A percentile compares a stretch with the other conserved stretches of the same genome.
Evolutionary conservation across 1,140 invertebrate species (phyloP).

Genomic region (Campoletis sonorensis): DNA sequence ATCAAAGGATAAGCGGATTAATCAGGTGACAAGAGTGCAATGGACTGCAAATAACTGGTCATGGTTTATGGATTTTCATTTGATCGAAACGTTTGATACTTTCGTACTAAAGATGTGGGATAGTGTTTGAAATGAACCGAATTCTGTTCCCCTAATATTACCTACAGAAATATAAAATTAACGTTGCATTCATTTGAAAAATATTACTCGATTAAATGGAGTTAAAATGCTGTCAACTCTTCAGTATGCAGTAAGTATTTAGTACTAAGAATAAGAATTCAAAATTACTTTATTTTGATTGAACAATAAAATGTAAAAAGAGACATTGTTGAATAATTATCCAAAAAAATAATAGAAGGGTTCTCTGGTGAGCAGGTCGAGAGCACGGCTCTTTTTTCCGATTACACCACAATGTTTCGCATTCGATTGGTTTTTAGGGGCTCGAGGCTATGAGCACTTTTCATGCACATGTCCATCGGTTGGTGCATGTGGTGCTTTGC

Average conservation of each 20-base stretch:
- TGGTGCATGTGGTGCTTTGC: slow-evolving; percentile 44
- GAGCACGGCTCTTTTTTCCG: slow-evolving; percentile 3
- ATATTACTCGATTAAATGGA: neutral
- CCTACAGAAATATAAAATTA: neutral
- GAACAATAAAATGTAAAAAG: no score
- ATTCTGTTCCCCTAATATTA: neutral
- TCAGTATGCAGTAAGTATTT: no score
- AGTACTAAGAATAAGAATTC: no score
- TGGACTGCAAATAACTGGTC: slow-evolving; percentile 59
- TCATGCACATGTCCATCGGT: slow-evolving; percentile 30
- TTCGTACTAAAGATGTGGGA: slow-evolving; percentile 10
- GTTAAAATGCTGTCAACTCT: no score
- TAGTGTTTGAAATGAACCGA: slow-evolving; percentile 26
- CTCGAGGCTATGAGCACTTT: neutral
- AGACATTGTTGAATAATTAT: no score
- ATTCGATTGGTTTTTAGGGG: slow-evolving; percentile 41
- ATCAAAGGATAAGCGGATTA: slow-evolving; percentile 70
- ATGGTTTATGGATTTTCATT: slow-evolving; percentile 66
- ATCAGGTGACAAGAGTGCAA: slow-evolving; percentile 61
- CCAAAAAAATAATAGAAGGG: neutral
- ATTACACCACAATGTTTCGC: slow-evolving; percentile 34
- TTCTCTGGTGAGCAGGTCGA: neutral
- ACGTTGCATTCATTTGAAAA: neutral
- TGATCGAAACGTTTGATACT: slow-evolving; percentile 64
- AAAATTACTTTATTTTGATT: no score